Evolutionary conservation across 2,113 vertebrate genomes (phyloP).

Genomic region (Lucifuga dentata): DNA sequence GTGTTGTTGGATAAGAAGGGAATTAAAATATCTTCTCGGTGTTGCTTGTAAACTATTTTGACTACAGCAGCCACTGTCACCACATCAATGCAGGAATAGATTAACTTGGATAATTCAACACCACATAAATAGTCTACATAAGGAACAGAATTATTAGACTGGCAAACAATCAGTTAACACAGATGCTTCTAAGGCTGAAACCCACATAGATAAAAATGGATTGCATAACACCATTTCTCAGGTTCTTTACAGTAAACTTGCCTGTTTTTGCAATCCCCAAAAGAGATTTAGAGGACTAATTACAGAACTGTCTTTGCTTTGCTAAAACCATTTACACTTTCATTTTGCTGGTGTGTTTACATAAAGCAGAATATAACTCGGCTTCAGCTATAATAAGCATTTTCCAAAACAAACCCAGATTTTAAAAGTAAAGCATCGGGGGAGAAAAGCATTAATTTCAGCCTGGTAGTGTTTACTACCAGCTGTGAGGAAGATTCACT

Average conservation of each 20-base stretch:
- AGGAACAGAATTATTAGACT: slow-evolving; percentile 27
- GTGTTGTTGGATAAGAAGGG: too few relatives aligned
- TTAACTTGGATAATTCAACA: slow-evolving; percentile 28
- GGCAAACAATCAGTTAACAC: slow-evolving; percentile 21
- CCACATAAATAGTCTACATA: slow-evolving; percentile 13
- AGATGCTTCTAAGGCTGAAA: slow-evolving; percentile 19
- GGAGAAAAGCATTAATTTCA: slow-evolving; percentile 18
- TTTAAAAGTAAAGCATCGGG: slow-evolving; percentile 26
- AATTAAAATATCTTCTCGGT: neutral
- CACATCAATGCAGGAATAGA: slow-evolving; percentile 22
- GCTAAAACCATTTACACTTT: slow-evolving; percentile 8
- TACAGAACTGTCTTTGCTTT: neutral
- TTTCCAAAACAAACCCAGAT: slow-evolving; percentile 49
- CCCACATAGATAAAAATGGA: neutral
- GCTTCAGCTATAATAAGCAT: slow-evolving; percentile 40
- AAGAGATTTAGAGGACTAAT: slow-evolving; percentile 28
- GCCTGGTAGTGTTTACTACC: slow-evolving; percentile 13
- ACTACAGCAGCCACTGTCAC: neutral
- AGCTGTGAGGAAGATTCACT: slow-evolving; percentile 15
- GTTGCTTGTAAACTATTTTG: neutral
- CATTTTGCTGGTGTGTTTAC: slow-evolving; percentile 15
- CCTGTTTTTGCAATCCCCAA: slow-evolving; percentile 18
- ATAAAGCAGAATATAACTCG: neutral
- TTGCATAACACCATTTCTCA: neutral
- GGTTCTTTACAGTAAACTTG: neutral